Conservation (phyloP, 2,888 invertebrate species). For the Cerastis leucographa region DNA sequence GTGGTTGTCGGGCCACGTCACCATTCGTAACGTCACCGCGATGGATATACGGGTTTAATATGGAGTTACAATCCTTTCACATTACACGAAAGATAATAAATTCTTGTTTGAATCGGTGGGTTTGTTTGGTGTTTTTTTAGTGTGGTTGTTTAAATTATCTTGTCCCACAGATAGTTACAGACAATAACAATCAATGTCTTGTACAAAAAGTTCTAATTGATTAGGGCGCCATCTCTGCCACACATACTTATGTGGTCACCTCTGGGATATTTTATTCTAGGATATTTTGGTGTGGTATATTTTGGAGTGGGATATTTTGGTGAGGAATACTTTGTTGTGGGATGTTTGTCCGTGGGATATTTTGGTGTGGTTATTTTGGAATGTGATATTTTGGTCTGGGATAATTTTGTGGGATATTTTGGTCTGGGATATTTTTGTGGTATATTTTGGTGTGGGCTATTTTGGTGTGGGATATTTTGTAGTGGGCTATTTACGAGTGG, state of each 20-base stretch:
- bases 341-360: too few species aligned
- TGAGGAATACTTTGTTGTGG: too few species aligned
- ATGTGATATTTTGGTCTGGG: too few species aligned
- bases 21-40: constrained; percentile 59
- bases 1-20: constrained; percentile 57
- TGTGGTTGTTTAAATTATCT: background rate
- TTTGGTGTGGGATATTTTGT: too few species aligned
- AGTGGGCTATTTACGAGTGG: too few species aligned
- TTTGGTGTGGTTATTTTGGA: too few species aligned
- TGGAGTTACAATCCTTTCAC: constrained; percentile 57
- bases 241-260: background rate
- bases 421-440: too few species aligned
- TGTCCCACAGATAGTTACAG: background rate
- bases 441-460: too few species aligned
- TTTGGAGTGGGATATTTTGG: too few species aligned
- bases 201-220: background rate
- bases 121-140: constrained; percentile 12
- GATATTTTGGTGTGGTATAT: too few species aligned
- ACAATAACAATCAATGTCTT: background rate
- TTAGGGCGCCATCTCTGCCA: background rate
- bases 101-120: constrained; percentile 37
- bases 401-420: too few species aligned
- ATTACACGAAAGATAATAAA: constrained; percentile 39
- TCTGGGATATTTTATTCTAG: too few species aligned
- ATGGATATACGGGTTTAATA: constrained; percentile 61